These are phyloP conservation scores for Platycheirus rosarum DNA, from an alignment of 2,888 invertebrate genomes.

Conservation along the genomic window DNA sequence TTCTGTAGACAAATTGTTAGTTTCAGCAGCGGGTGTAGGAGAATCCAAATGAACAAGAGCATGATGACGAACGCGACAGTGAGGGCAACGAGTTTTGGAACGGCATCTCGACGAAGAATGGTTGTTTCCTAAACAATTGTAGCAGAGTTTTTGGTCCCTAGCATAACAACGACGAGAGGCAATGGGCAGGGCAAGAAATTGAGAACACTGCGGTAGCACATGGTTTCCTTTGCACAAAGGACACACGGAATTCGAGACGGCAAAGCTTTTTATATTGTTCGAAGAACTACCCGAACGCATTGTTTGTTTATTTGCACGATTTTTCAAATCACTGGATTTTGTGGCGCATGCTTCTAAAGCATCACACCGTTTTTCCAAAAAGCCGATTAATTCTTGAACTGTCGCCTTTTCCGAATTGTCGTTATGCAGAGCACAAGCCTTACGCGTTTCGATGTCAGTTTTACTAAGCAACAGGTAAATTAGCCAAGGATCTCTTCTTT, in stretches of 20 bases:
- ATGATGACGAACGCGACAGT: too few relatives aligned
- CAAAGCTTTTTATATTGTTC: too few relatives aligned
- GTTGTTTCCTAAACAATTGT: conserved; percentile 14
- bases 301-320: too few relatives aligned
- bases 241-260: too few relatives aligned
- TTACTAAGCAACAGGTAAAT: conserved; percentile 17
- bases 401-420: background rate
- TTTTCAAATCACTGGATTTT: too few relatives aligned
- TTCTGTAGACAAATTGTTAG: background rate
- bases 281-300: too few relatives aligned
- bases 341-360: conserved; percentile 14
- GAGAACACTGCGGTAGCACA: too few relatives aligned
- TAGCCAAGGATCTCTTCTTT: conserved; percentile 18
- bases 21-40: background rate
- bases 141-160: conserved; percentile 23
- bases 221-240: too few relatives aligned
- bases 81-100: conserved; percentile 10
- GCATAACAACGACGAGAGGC: conserved; percentile 15
- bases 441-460: conserved; percentile 16
- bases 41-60: background rate
- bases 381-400: background rate
- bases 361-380: conserved; percentile 6
- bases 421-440: conserved; percentile 13
- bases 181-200: too few relatives aligned
- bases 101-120: conserved; percentile 7